Evolutionary conservation across 1,140 invertebrate genomes (phyloP).

Genomic region (Micrasema minimum): DNA sequence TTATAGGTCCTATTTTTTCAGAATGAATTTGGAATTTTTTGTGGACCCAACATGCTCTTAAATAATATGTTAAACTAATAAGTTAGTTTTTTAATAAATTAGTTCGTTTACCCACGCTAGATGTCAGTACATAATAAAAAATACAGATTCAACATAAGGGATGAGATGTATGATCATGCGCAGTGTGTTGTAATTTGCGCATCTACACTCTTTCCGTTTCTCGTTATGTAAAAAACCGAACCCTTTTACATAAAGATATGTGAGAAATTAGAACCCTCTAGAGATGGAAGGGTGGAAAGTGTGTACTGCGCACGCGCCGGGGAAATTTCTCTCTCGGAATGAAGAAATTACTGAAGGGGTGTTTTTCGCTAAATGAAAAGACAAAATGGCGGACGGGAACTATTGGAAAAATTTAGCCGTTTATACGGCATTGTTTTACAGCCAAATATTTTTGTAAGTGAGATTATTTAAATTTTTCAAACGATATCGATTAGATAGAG

Average conservation of each 20-base stretch:
- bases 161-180: neutral
- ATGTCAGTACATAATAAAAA: constrained; percentile 25
- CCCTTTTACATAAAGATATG: constrained; percentile 53
- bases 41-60: no score
- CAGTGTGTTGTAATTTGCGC: constrained; percentile 21
- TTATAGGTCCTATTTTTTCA: no score
- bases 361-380: constrained; percentile 40
- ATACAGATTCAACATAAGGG: no score
- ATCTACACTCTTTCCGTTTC: constrained; percentile 36
- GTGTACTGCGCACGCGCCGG: constrained; percentile 34
- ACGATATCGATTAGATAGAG: no score
- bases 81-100: constrained; percentile 1
- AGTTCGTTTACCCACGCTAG: constrained; percentile 6
- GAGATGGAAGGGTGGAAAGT: constrained; percentile 10
- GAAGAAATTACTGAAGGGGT: constrained; percentile 22
- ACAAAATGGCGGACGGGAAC: constrained; percentile 49
- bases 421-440: no score
- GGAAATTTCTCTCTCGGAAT: constrained; percentile 6
- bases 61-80: neutral
- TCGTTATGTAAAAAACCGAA: constrained; percentile 45
- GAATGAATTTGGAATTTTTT: no score
- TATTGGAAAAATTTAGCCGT: neutral
- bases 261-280: constrained; percentile 48
- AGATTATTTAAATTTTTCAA: no score
- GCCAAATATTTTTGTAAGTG: no score